Conservation (phyloP, 2,113 vertebrate genomes). For the Bufo gargarizans region DNA sequence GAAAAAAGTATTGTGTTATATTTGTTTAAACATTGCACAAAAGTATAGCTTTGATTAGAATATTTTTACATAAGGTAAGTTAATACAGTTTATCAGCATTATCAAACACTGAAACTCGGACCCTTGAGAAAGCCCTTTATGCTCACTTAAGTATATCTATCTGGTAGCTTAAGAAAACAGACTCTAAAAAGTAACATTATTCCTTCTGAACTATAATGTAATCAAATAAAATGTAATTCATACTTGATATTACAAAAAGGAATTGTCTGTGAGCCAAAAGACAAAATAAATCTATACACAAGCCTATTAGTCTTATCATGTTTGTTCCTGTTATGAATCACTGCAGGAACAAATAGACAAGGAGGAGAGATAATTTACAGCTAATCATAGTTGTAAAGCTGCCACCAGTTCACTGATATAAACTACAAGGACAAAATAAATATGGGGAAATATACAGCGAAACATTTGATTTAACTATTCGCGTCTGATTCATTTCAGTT, state of each 20-base stretch:
- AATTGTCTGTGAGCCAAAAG: constrained; percentile 61
- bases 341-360: constrained; percentile 70
- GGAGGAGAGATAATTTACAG: constrained; percentile 64
- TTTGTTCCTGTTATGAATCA: constrained; percentile 70
- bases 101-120: constrained; percentile 59
- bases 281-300: constrained; percentile 60
- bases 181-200: constrained; percentile 58
- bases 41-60: constrained; percentile 43
- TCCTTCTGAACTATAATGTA: constrained; percentile 62
- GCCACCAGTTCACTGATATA: constrained; percentile 43
- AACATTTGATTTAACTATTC: constrained; percentile 20
- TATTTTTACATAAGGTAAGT: constrained; percentile 46
- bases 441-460: constrained; percentile 5
- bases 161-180: constrained; percentile 58
- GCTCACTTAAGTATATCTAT: constrained; percentile 50
- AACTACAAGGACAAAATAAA: constrained; percentile 54
- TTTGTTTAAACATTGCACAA: neutral
- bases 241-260: constrained; percentile 63
- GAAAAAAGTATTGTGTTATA: neutral
- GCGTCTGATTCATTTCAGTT: constrained; percentile 9
- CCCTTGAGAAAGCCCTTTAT: constrained; percentile 57
- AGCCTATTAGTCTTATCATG: constrained; percentile 63
- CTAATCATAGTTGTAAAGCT: constrained; percentile 56
- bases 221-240: constrained; percentile 63
- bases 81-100: constrained; percentile 52